Evolutionary conservation across 2,888 invertebrate species (phyloP), one percentile per base, ranked within the genome.

Genomic region (Polietes domitor): DNA sequence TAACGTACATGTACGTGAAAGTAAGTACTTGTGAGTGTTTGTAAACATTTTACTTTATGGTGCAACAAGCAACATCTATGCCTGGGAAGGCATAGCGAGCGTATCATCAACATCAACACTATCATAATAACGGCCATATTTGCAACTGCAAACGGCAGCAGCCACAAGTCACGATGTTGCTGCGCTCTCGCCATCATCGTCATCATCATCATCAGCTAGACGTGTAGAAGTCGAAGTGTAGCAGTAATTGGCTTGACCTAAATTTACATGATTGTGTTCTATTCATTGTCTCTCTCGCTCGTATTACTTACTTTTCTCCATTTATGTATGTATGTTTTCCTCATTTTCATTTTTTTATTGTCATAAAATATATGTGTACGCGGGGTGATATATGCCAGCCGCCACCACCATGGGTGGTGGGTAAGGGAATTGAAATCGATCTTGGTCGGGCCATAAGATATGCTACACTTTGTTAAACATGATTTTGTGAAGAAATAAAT

Each of bases 241-340:
- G 79, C 73, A 58, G 58, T 80, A 80, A 79, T 79, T 80, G 79
- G 58, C 70, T 75, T 80, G 74, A 80, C 79, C 79, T 61, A 80
- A 80, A 80, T 80, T 74, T 74, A 74, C 61, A 74, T 74, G 68
- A 80, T 75, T 74, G 74, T 43, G 70, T 68, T 41, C 41, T 68
- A 41, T 41, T 65, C 19, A n/a, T 65, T 17, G 65, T 17, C 41
- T 10, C 47, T 47, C 15, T n/a, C 61, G 26, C 26, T 12, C 37
- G 19, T 61, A 58, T 26, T 41, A 2, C 15, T 41, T 41, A 41
- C 41, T 12, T 41, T 17, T 53, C 21, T 53, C 53, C 53, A 53
- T 50, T 50, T 50, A 50, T 50, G 15, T 50, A 50, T 50, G 10
- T 43, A 7, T 43, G 3, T 43, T 43, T 43, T 50, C 50, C 2